Evolutionary conservation across 2,113 vertebrate genomes (phyloP).

Genomic region (Macroglossus sobrinus): DNA sequence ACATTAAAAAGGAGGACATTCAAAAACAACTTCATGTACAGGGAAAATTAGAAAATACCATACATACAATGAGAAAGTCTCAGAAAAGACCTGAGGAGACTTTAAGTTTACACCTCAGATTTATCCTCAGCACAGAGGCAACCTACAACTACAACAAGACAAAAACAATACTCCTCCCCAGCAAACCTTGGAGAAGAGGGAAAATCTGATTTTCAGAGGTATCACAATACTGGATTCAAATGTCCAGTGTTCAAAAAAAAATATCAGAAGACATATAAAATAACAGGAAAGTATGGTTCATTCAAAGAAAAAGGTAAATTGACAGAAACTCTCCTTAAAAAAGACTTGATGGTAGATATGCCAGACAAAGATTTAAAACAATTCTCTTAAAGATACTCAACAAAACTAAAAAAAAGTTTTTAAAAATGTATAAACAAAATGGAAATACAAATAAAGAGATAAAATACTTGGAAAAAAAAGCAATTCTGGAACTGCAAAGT

Average conservation of each 20-base stretch:
- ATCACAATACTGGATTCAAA: background rate
- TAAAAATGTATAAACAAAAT: background rate
- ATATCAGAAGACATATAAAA: background rate
- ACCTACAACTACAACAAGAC: too few species aligned
- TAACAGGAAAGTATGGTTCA: background rate
- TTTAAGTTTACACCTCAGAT: background rate
- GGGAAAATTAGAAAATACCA: background rate
- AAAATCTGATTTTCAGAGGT: background rate
- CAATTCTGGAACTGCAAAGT: background rate
- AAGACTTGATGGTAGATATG: background rate
- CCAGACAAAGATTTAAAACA: background rate
- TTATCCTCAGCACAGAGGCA: background rate
- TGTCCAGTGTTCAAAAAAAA: background rate
- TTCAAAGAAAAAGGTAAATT: background rate
- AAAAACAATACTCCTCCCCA: too few species aligned
- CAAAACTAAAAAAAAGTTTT: background rate
- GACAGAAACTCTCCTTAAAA: background rate
- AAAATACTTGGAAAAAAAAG: background rate
- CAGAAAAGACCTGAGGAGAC: background rate
- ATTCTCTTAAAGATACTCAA: background rate
- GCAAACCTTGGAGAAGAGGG: too few species aligned
- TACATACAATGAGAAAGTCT: background rate
- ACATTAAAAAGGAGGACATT: background rate
- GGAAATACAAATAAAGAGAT: background rate
- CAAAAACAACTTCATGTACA: background rate